phyloP scores from a whole-genome alignment of 2,888 invertebrate species.

The Plagodis dolabraria region DNA sequence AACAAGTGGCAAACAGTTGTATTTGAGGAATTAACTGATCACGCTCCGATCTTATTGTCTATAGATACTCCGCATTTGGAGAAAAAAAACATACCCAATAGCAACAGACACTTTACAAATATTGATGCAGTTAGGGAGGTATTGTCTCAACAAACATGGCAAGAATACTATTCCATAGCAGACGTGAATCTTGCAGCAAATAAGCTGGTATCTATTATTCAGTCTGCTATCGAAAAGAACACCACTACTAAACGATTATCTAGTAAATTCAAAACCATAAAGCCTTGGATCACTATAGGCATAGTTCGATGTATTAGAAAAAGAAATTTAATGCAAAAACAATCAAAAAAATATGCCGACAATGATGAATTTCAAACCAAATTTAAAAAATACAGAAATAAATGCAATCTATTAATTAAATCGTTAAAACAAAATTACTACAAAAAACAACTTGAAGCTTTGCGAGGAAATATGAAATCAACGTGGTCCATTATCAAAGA shows the following conservation, averaged over 20 bases:
- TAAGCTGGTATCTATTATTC: background rate
- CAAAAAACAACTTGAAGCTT: background rate
- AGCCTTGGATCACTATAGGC: background rate
- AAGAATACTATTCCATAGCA: background rate
- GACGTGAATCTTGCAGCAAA: background rate
- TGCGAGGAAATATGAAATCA: background rate
- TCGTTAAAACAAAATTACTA: slow-evolving; percentile 3
- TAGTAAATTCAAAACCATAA: background rate
- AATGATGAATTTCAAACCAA: background rate
- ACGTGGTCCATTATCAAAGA: background rate
- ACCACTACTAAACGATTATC: background rate
- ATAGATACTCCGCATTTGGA: background rate
- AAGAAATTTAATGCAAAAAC: background rate
- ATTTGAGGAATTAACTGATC: slow-evolving; percentile 1
- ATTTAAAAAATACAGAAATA: background rate
- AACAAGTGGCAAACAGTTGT: slow-evolving; percentile 2
- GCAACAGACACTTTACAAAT: background rate
- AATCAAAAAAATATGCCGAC: background rate
- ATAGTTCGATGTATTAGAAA: background rate
- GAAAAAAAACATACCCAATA: background rate
- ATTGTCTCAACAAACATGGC: slow-evolving; percentile 1
- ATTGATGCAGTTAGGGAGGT: slow-evolving; percentile 1
- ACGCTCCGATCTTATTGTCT: background rate
- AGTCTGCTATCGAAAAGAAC: background rate
- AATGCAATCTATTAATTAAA: background rate